Base-by-base conservation (phyloP, 2,888 invertebrate genomes). In the Dryobotodes eremita region DNA sequence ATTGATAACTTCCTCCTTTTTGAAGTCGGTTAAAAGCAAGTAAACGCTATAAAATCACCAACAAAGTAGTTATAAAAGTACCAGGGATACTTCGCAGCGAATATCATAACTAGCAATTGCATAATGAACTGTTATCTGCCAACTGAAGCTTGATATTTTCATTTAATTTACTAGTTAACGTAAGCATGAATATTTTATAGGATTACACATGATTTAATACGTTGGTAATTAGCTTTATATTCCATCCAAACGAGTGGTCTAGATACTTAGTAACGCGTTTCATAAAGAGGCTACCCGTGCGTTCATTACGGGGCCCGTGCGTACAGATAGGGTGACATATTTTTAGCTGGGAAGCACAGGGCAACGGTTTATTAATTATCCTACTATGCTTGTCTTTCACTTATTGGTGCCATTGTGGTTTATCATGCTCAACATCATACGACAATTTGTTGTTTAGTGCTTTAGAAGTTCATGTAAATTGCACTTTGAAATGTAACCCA, bases 241-340 rank as follows among this genome's bases (percentile, higher is more conserved):
- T 50, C 26, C 42, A 46, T 57, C 7, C 55, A 42, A 64, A 64
- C 23, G 50, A 82, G 48, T 65, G 42, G 7, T n/a, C 59, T 55
- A 53, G 53, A 23, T 71, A 42, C 3, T 6, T 46, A 53, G 36
- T 61, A 26, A 42, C 17, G 1, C 15, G 64, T 76, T 61, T 48
- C 53, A 66, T 65, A 59, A 77, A 36, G 83, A 46, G 53, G 15
- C n/a, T 65, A 78, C 15, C 20, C 42, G 59, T 65, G 68, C 84
- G 65, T 80, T 36, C n/a, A 65, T 57, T 59, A 69, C 26, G 36
- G 59, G 36, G 53, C 36, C 36, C 23, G 4, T 59, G 83, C 59
- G 65, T 78, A 48, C 26, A 26, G 46, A 69, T 80, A 69, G 78
- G 80, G 69, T n/a, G 59, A 64, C 46, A 36, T 83, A 65, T 80